These are phyloP conservation scores for Cacoxenus indagator DNA, from an alignment of 2,888 invertebrate genomes.

Conservation along the genomic window DNA sequence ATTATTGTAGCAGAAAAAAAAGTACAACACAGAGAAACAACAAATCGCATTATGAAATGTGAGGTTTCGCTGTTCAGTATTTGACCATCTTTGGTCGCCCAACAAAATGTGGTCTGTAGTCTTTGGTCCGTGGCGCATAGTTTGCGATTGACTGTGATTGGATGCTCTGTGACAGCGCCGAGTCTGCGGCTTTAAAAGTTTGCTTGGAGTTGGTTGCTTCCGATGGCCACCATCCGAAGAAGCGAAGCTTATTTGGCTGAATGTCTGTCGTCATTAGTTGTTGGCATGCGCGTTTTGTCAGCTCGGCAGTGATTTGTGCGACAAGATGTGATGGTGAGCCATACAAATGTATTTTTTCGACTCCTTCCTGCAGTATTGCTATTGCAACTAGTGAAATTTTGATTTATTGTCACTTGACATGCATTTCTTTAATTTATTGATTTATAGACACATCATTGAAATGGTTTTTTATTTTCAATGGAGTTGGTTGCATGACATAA, in stretches of 20 bases:
- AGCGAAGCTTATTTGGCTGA: constrained; percentile 41
- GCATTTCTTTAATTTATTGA: constrained; percentile 4
- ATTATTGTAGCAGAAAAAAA: neutral
- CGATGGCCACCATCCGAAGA: constrained; percentile 27
- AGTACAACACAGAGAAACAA: neutral
- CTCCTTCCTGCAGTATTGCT: neutral
- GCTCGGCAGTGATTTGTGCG: constrained; percentile 59
- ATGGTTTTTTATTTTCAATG: neutral
- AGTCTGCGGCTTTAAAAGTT: neutral
- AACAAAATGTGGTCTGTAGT: constrained; percentile 7
- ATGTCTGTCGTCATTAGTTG: constrained; percentile 55
- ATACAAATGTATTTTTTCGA: constrained; percentile 20
- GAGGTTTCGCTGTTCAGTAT: neutral
- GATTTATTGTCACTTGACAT: constrained; percentile 20
- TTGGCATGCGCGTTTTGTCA: constrained; percentile 57
- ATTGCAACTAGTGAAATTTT: constrained; percentile 10
- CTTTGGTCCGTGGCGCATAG: no score
- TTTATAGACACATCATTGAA: constrained; percentile 19
- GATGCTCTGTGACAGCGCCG: neutral
- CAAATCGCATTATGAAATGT: neutral
- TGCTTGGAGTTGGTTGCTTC: constrained; percentile 37
- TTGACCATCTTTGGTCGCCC: constrained; percentile 9
- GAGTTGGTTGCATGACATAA: constrained; percentile 4
- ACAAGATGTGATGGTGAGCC: constrained; percentile 34
- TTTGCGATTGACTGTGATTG: neutral